Percentiles rank a stretch among this genome's conserved stretches.
These are phyloP conservation scores for Callipepla californica DNA, from an alignment of 2,113 vertebrate genomes.

Conservation along the genomic window DNA sequence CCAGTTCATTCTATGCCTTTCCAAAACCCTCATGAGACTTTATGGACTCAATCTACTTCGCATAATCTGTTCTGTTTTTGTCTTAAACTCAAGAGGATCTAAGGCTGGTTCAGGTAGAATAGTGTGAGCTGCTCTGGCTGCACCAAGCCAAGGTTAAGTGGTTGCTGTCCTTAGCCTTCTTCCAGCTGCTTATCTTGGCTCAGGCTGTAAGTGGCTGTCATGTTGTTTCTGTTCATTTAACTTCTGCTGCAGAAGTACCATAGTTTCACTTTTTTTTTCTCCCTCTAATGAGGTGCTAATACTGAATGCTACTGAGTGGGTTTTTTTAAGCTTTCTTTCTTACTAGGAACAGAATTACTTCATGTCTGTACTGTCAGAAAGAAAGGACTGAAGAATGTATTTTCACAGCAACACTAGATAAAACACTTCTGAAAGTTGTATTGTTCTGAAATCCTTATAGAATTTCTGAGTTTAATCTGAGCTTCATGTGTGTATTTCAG, in stretches of 20 bases:
- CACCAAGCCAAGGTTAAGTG: neutral
- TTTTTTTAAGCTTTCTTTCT: neutral
- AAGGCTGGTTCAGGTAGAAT: neutral
- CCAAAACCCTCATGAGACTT: neutral
- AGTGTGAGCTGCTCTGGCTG: neutral
- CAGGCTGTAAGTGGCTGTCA: neutral
- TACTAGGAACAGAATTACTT: neutral
- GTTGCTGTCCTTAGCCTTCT: neutral
- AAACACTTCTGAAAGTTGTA: neutral
- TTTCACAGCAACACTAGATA: neutral
- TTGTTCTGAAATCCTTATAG: neutral
- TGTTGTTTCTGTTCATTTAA: neutral
- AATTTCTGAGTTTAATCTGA: neutral
- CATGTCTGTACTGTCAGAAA: neutral
- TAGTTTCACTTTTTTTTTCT: neutral
- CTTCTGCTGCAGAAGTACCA: neutral
- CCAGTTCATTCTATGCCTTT: neutral
- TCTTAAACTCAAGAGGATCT: neutral
- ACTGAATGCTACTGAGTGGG: neutral
- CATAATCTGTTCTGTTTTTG: neutral
- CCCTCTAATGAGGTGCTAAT: neutral
- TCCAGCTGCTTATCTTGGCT: neutral
- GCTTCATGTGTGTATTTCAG: neutral
- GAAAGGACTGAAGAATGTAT: neutral
- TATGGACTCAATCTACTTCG: neutral